phyloP scores from a whole-genome alignment of 2,888 invertebrate genomes.

The Drosophila testacea region DNA sequence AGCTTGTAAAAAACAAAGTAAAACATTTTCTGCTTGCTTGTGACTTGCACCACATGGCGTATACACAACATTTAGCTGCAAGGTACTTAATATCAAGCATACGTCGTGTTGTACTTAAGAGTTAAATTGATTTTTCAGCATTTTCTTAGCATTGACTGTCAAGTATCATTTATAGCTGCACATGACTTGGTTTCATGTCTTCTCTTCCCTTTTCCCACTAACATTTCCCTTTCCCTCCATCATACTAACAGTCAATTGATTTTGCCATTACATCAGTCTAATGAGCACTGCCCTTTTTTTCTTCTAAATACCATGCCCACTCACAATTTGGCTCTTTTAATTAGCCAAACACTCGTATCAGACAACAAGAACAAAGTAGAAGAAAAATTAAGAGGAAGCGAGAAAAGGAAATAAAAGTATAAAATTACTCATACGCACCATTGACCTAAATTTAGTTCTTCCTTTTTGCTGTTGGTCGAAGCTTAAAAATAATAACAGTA shows the following conservation, averaged over 20 bases:
- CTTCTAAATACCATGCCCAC: conserved; percentile 4
- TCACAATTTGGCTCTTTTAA: conserved; percentile 16
- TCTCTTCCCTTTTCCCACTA: background rate
- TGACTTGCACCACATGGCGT: conserved; percentile 2
- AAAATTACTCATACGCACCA: conserved; percentile 67
- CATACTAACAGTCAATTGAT: conserved; percentile 12
- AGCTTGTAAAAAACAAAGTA: background rate
- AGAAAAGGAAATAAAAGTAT: conserved; percentile 11
- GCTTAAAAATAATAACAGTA: conserved; percentile 34
- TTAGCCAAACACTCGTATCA: conserved; percentile 19
- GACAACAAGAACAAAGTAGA: conserved; percentile 4
- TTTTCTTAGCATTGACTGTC: background rate
- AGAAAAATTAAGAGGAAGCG: background rate
- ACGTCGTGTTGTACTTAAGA: background rate
- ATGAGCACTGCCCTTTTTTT: conserved; percentile 6
- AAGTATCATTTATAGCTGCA: conserved; percentile 11
- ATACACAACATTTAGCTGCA: conserved; percentile 8
- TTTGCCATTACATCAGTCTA: conserved; percentile 18
- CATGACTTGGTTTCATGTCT: background rate
- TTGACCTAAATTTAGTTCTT: conserved; percentile 54
- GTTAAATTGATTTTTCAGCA: conserved; percentile 23
- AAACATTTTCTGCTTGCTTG: background rate
- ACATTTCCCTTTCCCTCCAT: background rate
- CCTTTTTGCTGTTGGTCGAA: conserved; percentile 1
- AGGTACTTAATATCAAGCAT: conserved; percentile 20